Evolutionary conservation across 2,113 vertebrate genomes (phyloP).

Genomic region (Podiceps cristatus): DNA sequence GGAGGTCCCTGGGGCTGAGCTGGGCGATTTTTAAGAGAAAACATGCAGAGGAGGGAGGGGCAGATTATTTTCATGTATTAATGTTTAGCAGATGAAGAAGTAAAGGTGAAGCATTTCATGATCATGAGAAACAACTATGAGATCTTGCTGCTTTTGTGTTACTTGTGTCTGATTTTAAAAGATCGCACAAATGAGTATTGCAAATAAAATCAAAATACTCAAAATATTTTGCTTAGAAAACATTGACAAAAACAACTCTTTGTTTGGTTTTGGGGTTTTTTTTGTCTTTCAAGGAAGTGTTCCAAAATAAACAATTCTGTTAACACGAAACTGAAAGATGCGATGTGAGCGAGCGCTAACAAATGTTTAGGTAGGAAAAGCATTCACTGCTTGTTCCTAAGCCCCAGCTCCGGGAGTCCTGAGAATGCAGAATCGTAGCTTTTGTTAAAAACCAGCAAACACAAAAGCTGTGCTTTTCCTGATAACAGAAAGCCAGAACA

Average conservation of each 20-base stretch:
- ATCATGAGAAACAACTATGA: neutral
- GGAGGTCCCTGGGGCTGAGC: neutral
- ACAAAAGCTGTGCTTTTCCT: neutral
- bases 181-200: neutral
- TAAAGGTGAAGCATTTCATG: neutral
- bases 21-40: neutral
- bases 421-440: neutral
- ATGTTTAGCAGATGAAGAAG: neutral
- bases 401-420: neutral
- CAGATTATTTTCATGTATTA: neutral
- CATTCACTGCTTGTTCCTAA: neutral
- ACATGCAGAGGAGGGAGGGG: neutral
- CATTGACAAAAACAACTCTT: neutral
- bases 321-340: neutral
- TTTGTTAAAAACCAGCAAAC: neutral
- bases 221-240: slow-evolving; percentile 35
- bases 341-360: neutral
- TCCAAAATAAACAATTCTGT: neutral
- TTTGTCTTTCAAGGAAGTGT: neutral
- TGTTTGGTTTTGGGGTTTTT: neutral
- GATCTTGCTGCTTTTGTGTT: neutral
- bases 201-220: neutral
- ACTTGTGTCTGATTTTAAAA: slow-evolving; percentile 14
- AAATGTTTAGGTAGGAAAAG: neutral
- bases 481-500: neutral